Evolutionary conservation across 2,113 vertebrate genomes (phyloP).

Genomic region (Montifringilla adamsi): DNA sequence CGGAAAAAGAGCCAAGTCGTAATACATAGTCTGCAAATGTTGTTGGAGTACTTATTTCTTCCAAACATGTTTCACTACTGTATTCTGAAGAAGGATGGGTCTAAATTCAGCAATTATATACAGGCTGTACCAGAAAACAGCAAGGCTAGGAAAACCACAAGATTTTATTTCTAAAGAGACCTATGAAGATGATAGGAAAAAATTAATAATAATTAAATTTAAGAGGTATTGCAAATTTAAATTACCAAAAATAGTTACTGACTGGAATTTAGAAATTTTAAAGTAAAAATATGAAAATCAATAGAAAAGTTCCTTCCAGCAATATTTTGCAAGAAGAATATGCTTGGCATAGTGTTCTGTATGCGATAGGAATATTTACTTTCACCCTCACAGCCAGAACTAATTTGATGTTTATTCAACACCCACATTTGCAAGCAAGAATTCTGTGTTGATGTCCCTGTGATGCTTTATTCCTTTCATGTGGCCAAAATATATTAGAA

Average conservation of each 20-base stretch:
- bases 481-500: neutral
- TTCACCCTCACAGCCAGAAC: neutral
- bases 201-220: neutral
- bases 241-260: neutral
- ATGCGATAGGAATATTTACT: neutral
- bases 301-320: neutral
- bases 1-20: neutral
- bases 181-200: neutral
- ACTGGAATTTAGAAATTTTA: neutral
- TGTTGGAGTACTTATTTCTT: neutral
- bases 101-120: neutral
- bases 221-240: neutral
- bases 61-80: neutral
- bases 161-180: neutral
- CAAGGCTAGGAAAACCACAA: neutral
- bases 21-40: neutral
- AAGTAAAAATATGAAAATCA: neutral
- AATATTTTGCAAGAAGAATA: neutral
- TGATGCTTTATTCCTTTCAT: neutral
- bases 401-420: slow-evolving; percentile 34
- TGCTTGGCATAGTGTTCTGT: neutral
- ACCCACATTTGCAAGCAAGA: neutral
- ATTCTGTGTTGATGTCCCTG: neutral
- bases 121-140: neutral
- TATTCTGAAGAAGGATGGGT: neutral